A percentile compares a stretch with the other conserved stretches of the same genome.
Evolutionary conservation across 1,140 invertebrate genomes (phyloP).

Genomic region (Caenorhabditis inopinata): DNA sequence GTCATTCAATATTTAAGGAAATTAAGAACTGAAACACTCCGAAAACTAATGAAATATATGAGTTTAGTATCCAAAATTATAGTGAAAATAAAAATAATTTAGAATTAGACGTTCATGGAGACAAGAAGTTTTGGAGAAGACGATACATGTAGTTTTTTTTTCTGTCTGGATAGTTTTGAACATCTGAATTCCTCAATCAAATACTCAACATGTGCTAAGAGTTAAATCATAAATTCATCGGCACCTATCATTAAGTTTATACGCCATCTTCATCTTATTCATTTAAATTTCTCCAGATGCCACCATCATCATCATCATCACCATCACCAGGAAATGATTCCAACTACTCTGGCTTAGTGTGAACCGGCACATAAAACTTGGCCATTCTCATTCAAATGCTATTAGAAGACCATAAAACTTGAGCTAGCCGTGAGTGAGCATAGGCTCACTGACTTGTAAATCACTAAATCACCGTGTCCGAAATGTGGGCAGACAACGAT

Average conservation of each 20-base stretch:
- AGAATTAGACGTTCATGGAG: no score
- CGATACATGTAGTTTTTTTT: no score
- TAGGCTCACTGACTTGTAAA: constrained; percentile 3
- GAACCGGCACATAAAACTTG: constrained; percentile 21
- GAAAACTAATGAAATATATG: no score
- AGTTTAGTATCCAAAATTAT: no score
- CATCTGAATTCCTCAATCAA: constrained; percentile 5
- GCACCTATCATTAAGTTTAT: constrained; percentile 27
- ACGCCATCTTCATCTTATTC: not conserved
- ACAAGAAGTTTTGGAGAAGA: no score
- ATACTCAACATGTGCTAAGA: constrained; percentile 10
- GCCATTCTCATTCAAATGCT: not conserved
- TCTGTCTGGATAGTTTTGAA: no score
- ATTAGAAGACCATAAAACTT: constrained; percentile 27
- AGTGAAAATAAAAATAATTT: no score
- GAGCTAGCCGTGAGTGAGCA: constrained; percentile 4
- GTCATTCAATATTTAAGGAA: no score
- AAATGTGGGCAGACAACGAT: not conserved
- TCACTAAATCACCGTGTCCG: constrained; percentile 32
- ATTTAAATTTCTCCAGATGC: constrained; percentile 6
- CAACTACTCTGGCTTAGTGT: not conserved
- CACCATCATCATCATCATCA: not conserved
- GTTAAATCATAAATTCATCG: constrained; percentile 30
- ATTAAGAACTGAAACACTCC: no score
- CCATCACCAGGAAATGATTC: not conserved